Evolutionary conservation across 2,888 invertebrate species (phyloP).

Genomic region (Patella pellucida): DNA sequence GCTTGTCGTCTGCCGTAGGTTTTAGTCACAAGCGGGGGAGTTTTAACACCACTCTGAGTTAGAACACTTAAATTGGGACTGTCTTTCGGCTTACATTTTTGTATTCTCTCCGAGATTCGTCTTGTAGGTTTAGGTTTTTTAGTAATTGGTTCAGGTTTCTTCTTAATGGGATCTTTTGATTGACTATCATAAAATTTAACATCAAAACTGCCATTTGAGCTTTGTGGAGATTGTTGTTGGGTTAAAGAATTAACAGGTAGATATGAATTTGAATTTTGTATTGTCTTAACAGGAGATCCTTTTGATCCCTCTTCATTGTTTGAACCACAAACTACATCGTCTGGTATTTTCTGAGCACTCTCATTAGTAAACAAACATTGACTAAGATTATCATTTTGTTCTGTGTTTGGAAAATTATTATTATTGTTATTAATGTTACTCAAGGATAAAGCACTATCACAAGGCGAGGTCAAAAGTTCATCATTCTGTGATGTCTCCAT

Average conservation of each 20-base stretch:
- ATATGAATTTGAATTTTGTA: background rate
- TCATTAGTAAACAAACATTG: background rate
- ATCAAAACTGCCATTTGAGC: background rate
- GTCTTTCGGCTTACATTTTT: background rate
- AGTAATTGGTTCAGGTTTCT: background rate
- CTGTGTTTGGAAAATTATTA: background rate
- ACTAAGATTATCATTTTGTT: background rate
- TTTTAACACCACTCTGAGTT: background rate
- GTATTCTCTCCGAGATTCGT: background rate
- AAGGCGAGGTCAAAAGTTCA: background rate
- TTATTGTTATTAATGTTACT: no score
- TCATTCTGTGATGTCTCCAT: background rate
- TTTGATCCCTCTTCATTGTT: background rate
- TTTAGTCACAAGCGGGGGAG: background rate
- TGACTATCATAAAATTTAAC: background rate
- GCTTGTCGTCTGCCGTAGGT: slow-evolving; percentile 8
- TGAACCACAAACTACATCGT: slow-evolving; percentile 31
- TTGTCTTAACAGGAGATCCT: slow-evolving; percentile 6
- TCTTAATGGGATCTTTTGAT: background rate
- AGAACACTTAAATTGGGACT: background rate
- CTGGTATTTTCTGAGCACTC: slow-evolving; percentile 28
- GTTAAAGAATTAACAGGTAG: no score
- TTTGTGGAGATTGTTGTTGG: background rate
- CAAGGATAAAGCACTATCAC: background rate
- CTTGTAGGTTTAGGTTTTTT: background rate